These are phyloP conservation scores for Cotesia congregata DNA, from an alignment of 2,888 invertebrate genomes.

Conservation along the genomic window DNA sequence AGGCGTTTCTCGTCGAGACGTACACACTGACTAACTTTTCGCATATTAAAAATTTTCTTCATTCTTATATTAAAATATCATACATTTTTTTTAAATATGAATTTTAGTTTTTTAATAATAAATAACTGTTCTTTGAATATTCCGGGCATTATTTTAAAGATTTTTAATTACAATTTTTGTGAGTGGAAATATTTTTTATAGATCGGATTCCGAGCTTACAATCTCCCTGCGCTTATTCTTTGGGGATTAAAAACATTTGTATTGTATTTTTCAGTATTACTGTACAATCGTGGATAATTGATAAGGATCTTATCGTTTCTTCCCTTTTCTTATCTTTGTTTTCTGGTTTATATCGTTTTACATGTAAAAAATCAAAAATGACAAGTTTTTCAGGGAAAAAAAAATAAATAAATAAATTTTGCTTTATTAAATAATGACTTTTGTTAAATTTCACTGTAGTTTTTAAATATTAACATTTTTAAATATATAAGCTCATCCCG, in stretches of 20 bases:
- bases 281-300: not conserved
- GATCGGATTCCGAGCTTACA: not conserved
- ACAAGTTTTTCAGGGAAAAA: not conserved
- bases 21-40: constrained; percentile 49
- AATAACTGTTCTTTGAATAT: not conserved
- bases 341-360: not conserved
- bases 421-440: too few relatives aligned
- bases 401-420: not conserved
- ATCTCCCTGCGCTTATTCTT: not conserved
- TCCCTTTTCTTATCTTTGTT: not conserved
- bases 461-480: too few relatives aligned
- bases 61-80: constrained; percentile 54
- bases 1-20: constrained; percentile 38
- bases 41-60: constrained; percentile 51
- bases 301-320: not conserved
- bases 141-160: not conserved
- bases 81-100: constrained; percentile 21
- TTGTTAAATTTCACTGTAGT: not conserved
- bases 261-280: not conserved
- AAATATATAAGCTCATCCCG: too few relatives aligned
- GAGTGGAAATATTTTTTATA: not conserved
- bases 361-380: not conserved
- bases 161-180: not conserved
- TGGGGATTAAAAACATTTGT: not conserved
- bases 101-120: not conserved